Base-by-base conservation (phyloP, 1,140 invertebrate species). In the Leguminivora glycinivorella region DNA sequence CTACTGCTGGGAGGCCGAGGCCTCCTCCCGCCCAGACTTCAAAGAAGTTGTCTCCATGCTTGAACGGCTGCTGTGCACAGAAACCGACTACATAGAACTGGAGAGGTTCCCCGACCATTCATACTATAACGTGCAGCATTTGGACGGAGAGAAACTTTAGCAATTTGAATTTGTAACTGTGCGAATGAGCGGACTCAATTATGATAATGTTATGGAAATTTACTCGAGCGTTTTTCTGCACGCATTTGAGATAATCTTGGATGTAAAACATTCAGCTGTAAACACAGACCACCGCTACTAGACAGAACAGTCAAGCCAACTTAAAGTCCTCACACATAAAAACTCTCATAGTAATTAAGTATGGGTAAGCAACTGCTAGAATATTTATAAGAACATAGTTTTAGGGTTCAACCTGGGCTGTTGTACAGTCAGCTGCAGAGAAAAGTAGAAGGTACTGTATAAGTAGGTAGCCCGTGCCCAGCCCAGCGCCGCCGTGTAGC, bases 41-140 rank as follows among this genome's bases (percentile, higher is more conserved):
- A 91, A 92, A 0, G 97, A 98, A 86, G 94, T 97, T 12, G 95
- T 97, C 0, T 90, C 93, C 31, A 93, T 97, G 76, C 92, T 98
- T 2, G 97, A 98, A 81, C 94, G 95, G 71, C 90, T 98, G 10
- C 85, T 98, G 6, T 94, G 97, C 75, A 96, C 96, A 25, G 97
- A 98, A 88, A 97, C 96, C 70, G 97, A 98, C 82, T 98, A 98
- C 76, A 98, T 98, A 58, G 96, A 98, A 84, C 92, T 98, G 17
- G 97, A 98, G 81, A 92, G 96, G 70, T 98, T 98, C 87, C 97
- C 98, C 0, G 97, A 98, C 87, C 97, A 98, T 86, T 96, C 96
- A 4, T 98, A 98, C 89, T 98, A 98, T 84, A 98, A 98, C 83
- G 95, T 98, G 76, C 93, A 96, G 72, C 96, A 94, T 93, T 92